A percentile compares a stretch with the other conserved stretches of the same genome.
phyloP scores from a whole-genome alignment of 1,140 invertebrate species.

The Anoplophora glabripennis region DNA sequence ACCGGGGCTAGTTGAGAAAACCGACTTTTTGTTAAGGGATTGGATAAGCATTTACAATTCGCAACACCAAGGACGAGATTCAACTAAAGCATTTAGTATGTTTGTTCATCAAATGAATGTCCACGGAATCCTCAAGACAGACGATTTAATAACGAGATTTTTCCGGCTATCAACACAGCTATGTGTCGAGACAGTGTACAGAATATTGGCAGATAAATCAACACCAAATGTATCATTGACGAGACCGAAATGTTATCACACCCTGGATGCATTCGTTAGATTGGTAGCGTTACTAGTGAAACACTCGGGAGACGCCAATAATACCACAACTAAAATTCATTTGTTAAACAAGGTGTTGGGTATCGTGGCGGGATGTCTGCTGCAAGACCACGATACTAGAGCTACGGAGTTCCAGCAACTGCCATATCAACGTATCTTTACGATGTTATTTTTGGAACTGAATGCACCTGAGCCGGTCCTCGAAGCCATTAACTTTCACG shows the following conservation, averaged over 20 bases:
- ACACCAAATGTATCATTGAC: conserved; percentile 52
- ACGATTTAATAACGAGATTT: conserved; percentile 95
- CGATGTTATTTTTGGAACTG: conserved; percentile 95
- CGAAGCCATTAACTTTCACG: conserved; percentile 88
- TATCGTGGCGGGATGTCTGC: conserved; percentile 90
- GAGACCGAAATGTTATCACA: conserved; percentile 91
- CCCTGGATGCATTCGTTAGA: conserved; percentile 92
- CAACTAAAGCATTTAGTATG: conserved; percentile 88
- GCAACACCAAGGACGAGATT: conserved; percentile 73
- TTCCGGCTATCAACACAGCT: conserved; percentile 96
- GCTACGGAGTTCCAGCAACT: conserved; percentile 91
- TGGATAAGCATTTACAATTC: conserved; percentile 92
- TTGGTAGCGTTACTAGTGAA: conserved; percentile 95
- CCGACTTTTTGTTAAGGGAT: conserved; percentile 88
- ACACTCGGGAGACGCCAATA: conserved; percentile 84
- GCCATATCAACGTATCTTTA: conserved; percentile 95
- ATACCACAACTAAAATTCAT: conserved; percentile 93
- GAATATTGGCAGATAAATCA: conserved; percentile 58
- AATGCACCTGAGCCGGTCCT: conserved; percentile 90
- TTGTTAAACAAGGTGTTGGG: conserved; percentile 89
- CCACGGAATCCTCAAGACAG: conserved; percentile 94
- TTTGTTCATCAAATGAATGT: conserved; percentile 97
- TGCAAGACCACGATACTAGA: conserved; percentile 90
- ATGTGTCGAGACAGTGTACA: conserved; percentile 93
- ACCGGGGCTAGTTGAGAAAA: conserved; percentile 91